phyloP scores from a whole-genome alignment of 2,797 vertebrate species.

The Poliocrania exsul region DNA sequence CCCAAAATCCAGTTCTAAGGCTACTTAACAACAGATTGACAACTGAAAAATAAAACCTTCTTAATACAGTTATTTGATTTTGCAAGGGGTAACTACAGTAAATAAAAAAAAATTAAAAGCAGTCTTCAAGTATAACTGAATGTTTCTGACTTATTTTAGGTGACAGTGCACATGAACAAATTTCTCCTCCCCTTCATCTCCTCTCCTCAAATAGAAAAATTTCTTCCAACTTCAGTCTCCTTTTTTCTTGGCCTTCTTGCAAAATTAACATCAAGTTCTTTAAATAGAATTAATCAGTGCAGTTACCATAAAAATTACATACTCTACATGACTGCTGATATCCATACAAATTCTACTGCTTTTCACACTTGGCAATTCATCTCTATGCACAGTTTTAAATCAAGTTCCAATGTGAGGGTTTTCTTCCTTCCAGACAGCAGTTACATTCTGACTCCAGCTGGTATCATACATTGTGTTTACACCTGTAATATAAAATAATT shows the following conservation, averaged over 20 bases:
- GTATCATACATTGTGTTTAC: neutral
- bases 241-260: neutral
- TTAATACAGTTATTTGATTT: neutral
- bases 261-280: slow-evolving; percentile 11
- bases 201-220: neutral
- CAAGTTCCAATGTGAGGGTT: neutral
- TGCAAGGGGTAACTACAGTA: neutral
- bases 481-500: neutral
- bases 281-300: neutral
- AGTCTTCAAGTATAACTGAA: neutral
- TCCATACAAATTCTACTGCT: neutral
- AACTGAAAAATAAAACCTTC: neutral
- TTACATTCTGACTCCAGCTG: neutral
- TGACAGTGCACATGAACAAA: neutral
- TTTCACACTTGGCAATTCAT: neutral
- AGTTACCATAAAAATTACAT: neutral
- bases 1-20: neutral
- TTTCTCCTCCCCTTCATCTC: neutral
- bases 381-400: neutral
- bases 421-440: neutral
- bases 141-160: neutral
- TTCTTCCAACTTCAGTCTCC: neutral
- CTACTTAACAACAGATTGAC: neutral
- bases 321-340: neutral
- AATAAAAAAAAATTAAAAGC: neutral